Conservation (phyloP, 2,113 vertebrate species). For the Crocuta crocuta region DNA sequence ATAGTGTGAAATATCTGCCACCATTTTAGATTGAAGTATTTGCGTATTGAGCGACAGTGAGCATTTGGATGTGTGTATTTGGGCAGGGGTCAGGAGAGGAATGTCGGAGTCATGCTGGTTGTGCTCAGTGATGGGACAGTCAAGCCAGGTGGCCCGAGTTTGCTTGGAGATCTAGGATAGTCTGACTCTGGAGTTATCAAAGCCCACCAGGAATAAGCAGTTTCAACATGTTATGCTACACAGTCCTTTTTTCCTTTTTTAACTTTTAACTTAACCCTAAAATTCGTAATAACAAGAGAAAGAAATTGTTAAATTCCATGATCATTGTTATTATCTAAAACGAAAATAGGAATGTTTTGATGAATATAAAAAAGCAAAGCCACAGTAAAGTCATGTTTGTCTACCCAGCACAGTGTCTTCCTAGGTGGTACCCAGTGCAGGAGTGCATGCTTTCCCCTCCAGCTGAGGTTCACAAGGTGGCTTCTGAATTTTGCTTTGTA, state of each 20-base stretch:
- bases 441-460: neutral
- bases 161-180: neutral
- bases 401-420: neutral
- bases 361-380: slow-evolving; percentile 33
- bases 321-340: slow-evolving; percentile 35
- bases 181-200: neutral
- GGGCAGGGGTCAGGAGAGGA: neutral
- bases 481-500: slow-evolving; percentile 44
- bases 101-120: neutral
- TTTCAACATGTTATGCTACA: neutral
- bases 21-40: neutral
- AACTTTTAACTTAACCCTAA: slow-evolving; percentile 32
- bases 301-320: slow-evolving; percentile 15
- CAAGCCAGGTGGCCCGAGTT: neutral
- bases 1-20: slow-evolving; percentile 23
- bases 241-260: neutral
- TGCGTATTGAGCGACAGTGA: neutral
- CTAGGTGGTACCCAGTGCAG: neutral
- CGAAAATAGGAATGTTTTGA: slow-evolving; percentile 36
- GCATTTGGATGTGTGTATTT: neutral
- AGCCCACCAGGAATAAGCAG: neutral
- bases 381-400: neutral
- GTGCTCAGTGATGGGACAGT: neutral
- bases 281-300: slow-evolving; percentile 25
- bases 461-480: neutral